Base-by-base conservation (phyloP, 1,140 invertebrate species). In the Drosophila bifasciata region DNA sequence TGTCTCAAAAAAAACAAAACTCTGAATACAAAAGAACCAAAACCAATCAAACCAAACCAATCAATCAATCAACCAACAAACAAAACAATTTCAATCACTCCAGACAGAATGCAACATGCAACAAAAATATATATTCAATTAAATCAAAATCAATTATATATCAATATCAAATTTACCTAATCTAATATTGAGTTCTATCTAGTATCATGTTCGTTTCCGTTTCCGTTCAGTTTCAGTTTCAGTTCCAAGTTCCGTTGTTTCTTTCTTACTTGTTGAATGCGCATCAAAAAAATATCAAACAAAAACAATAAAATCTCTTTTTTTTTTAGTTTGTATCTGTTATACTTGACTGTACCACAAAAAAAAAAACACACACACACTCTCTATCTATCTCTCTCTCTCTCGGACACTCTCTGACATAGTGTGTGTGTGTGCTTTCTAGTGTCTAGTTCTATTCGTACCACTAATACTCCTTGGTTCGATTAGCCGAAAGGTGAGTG, bases 1-100 rank as follows among this genome's bases (percentile, higher is more conserved):
- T 72, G 46, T 55, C n/a, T n/a, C n/a, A n/a, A n/a, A n/a, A n/a
- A n/a, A n/a, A n/a, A n/a, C 56, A 76, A 76, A 79, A 90, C 73
- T 75, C 72, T 76, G 62, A 76, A 76, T 68, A 78, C 70, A 62
- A 73, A 79, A 74, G 59, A 74, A 73, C 28, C 58, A 57, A 74
- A 57, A 74, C 23, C 71, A 73, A 70, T 36, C 62, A 69, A 69
- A 70, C 43, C 46, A 61, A 72, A 46, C 48, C 60, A 70, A 46
- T 16, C 46, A 21, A 46, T 52, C 60, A 70, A 46, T 16, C 46
- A 21, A 40, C 41, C 56, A 48, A 62, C 52, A 46, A 46, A 23
- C 9, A 45, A n/a, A 45, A 45, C 43, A 45, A 45, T 11, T 11
- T 17, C n/a, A 45, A 45, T 69, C 66, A 69, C 66, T 51, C 43